Conservation (phyloP, 2,113 vertebrate genomes). For the Microcebus lehilahytsara region DNA sequence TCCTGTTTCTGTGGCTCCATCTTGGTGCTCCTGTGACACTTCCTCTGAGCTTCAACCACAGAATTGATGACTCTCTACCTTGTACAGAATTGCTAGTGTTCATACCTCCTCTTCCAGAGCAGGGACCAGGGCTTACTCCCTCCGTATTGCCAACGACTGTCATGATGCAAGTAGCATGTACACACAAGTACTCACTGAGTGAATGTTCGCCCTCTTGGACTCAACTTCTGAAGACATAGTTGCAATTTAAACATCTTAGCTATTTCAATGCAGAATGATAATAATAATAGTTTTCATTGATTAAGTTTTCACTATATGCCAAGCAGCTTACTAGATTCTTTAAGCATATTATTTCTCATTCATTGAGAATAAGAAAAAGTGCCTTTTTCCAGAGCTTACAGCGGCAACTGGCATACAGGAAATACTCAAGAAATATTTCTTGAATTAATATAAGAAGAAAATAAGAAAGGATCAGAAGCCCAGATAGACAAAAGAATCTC, state of each 20-base stretch:
- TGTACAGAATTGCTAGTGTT: neutral
- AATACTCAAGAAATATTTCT: neutral
- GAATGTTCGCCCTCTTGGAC: neutral
- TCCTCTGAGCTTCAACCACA: neutral
- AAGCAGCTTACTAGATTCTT: neutral
- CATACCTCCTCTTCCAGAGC: neutral
- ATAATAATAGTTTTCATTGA: neutral
- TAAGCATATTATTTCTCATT: neutral
- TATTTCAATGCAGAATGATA: neutral
- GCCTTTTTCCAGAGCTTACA: neutral
- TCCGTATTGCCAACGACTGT: neutral
- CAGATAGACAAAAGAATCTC: neutral
- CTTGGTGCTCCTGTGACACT: neutral
- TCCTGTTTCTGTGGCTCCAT: neutral
- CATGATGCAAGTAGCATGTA: neutral
- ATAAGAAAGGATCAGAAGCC: neutral
- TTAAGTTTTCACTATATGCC: neutral
- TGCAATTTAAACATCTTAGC: neutral
- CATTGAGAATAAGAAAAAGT: neutral
- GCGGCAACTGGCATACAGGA: neutral
- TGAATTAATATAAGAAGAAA: neutral
- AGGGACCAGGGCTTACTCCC: neutral
- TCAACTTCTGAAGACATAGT: neutral
- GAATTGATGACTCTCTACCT: neutral
- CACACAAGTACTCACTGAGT: neutral